Evolutionary conservation across 2,113 vertebrate genomes (phyloP), one percentile per base, ranked within the genome.

Genomic region (Nasalis larvatus): DNA sequence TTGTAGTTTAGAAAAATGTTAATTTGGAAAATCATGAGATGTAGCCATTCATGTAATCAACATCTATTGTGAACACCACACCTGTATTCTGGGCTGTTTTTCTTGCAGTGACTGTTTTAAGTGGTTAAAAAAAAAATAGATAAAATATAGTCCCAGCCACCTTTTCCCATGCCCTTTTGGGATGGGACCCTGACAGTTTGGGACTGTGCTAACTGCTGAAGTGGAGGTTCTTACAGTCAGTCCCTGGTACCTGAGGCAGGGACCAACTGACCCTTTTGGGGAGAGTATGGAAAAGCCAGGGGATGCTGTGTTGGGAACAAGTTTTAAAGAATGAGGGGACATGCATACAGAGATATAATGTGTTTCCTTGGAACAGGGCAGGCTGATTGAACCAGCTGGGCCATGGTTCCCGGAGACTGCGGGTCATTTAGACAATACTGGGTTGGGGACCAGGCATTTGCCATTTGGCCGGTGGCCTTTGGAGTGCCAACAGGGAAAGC

Each of bases 1-100:
- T 27, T 30, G 68, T 89, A 54, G 30, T 89, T 91, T 73, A 82
- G 96, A 66, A 76, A 90, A 66, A 16, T 77, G 25, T 47, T 80
- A 58, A 54, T 18, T 81, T 35, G 56, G 96, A 74, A 76, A 94
- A 45, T 30, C 40, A 3, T 8, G 20, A 52, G 42, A 2, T 40
- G 0, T 8, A 35, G 56, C 92, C 49, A 45, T 68, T 77, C 7
- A 16, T 17, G 1, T 87, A 76, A 54, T 88, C 88, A 90, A 32
- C 30, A 27, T 73, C 42, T 42, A 58, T 68, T 45, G 23, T 66
- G 37, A 76, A n/a, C 7, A 58, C 49, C 11, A 0, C 66, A 52
- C 3, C 40, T 95, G 35, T 47, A 20, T 78, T 97, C 69, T 23
- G n/a, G 37, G 27, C 42, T 45, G 0, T 84, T 84, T 91, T 63